Evolutionary conservation across 1,140 invertebrate species (phyloP), one percentile per base, ranked within the genome.

Genomic region (Choristoneura fumiferana): DNA sequence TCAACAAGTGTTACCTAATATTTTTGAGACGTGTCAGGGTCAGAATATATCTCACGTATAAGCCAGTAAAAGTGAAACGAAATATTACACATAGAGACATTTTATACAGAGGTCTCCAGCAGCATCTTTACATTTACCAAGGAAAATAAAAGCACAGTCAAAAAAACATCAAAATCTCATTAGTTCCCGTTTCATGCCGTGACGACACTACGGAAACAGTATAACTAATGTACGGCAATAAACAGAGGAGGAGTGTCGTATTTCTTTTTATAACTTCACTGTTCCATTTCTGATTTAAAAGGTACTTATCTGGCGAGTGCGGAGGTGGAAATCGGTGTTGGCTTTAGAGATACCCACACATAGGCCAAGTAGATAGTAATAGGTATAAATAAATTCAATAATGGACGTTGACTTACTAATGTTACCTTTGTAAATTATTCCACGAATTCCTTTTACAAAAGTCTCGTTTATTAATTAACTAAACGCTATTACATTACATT

Each of bases 121-220:
- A 73, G 68, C 76, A 78, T 82, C 76, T 81, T 78, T 73, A 79
- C 69, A 75, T 76, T 29, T 76, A 74, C 71, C 67, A 73, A 76
- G 76, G 75, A 83, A 85, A 85, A 88, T 88, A 88, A 88, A 84
- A 83, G 75, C 77, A 80, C 82, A 87, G 85, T 88, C 85, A 88
- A 88, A 88, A 88, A 87, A 88, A 88, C 85, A 88, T 88, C 85
- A 88, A 88, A 88, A 87, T 81, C 85, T 88, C 85, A 88, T 88
- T 88, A 88, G 85, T 88, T 87, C 79, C 76, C 81, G 87, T 89
- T 89, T 83, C 85, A 87, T 84, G 76, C 84, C 81, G 81, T 81
- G 83, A 81, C 82, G 85, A 85, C 85, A 85, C 82, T 87, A 86
- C 78, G 85, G 85, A 87, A 82, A 78, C 84, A 74, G 82, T 89